These are phyloP conservation scores for Choreutis nemorana DNA, from an alignment of 2,888 invertebrate species.

Conservation along the genomic window DNA sequence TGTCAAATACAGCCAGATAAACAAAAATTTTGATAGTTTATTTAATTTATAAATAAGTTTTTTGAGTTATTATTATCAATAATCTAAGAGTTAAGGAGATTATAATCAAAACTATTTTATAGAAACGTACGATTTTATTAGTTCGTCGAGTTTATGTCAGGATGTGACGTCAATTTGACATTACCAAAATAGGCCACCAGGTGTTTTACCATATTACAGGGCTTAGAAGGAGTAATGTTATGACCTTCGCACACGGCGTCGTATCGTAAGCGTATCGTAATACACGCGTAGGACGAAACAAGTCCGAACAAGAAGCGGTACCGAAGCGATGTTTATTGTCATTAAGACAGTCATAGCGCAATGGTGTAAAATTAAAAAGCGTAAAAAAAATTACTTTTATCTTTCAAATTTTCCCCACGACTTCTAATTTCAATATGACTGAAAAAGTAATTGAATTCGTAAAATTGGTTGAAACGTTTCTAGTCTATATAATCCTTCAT, in stretches of 20 bases:
- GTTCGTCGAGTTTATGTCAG: too few species aligned
- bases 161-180: too few species aligned
- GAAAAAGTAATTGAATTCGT: neutral
- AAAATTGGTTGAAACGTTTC: neutral
- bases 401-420: neutral
- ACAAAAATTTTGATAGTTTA: too few species aligned
- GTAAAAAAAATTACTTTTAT: neutral
- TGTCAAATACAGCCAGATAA: too few species aligned
- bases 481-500: neutral
- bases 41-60: too few species aligned
- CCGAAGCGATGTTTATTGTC: neutral
- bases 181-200: too few species aligned
- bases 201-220: too few species aligned
- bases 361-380: neutral
- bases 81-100: too few species aligned
- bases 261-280: neutral
- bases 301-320: neutral
- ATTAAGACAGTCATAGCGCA: neutral
- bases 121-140: too few species aligned
- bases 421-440: neutral
- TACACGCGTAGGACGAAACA: neutral
- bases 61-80: too few species aligned
- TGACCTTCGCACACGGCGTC: neutral
- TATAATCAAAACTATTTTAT: too few species aligned
- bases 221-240: too few species aligned